Evolutionary conservation across 2,888 invertebrate species (phyloP), one percentile per base, ranked within the genome.

Genomic region (Achlya flavicornis): DNA sequence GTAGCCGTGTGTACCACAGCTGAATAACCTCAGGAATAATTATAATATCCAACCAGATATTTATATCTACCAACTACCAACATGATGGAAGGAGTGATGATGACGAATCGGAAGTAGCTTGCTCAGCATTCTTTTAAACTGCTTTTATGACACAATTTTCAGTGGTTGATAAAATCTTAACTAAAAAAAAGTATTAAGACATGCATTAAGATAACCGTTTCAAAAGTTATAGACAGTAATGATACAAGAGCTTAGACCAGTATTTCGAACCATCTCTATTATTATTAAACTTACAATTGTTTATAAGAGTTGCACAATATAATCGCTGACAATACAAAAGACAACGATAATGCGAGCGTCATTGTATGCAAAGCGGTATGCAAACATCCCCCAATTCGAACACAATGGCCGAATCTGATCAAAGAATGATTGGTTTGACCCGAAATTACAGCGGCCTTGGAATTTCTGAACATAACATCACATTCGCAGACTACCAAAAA

Each of bases 321-420:
- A 12, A 60, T 26, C 12, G 19, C 38, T 11, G 19, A 59, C 41
- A 19, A 41, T 19, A 60, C 43, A 60, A 58, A 38, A 1, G 26
- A 12, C 26, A 26, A 12, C 60, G 43, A 60, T 60, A 60, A 41
- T 41, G 41, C 11, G 16, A 41, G 16, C 3, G n/a, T 38, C 19
- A 60, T 60, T 60, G 60, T 60, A 60, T 60, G 60, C 60, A 60
- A 60, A 60, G 60, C 41, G 60, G 66, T 66, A 69, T 69, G 69
- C 65, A 64, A 66, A 66, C 61, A 61, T 62, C 65, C 66, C 66
- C 61, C 59, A 69, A 66, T 66, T 65, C 57, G 57, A 65, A 64
- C 62, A 63, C 63, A 53, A 62, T 62, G 60, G 26, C 19, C 41
- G 60, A 16, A 60, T 43, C 41, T 12, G 60, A 19, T 19, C 16